Conservation (phyloP, 1,140 invertebrate species). For the Matsumurasca onukii region DNA sequence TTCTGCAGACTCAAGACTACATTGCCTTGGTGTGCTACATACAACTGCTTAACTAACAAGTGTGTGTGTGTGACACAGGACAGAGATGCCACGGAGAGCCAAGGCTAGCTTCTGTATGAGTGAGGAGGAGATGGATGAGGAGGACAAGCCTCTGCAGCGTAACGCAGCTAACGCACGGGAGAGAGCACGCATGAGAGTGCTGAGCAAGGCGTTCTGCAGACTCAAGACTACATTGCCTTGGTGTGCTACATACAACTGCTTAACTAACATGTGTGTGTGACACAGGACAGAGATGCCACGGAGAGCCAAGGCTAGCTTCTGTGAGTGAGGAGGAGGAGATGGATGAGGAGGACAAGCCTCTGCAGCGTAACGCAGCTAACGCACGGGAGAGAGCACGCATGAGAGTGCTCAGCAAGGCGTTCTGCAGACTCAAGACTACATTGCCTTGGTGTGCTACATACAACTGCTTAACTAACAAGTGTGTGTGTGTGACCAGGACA, state of each 20-base stretch:
- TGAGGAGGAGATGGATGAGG: constrained; percentile 49
- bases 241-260: constrained; percentile 90
- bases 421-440: constrained; percentile 86
- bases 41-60: too few species aligned
- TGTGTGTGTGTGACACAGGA: too few species aligned
- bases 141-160: constrained; percentile 60
- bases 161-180: constrained; percentile 94
- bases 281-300: too few species aligned
- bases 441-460: constrained; percentile 92
- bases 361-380: constrained; percentile 88
- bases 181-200: constrained; percentile 86
- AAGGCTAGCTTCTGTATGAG: background rate
- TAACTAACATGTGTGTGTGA: too few species aligned
- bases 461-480: too few species aligned
- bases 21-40: constrained; percentile 89
- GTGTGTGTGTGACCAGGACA: too few species aligned
- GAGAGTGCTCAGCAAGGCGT: constrained; percentile 90
- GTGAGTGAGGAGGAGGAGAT: constrained; percentile 46
- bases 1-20: constrained; percentile 90
- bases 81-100: too few species aligned
- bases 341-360: constrained; percentile 49
- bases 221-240: constrained; percentile 90
- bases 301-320: too few species aligned
- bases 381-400: constrained; percentile 89
- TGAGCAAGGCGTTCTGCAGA: constrained; percentile 89